Percentiles rank a stretch among this genome's conserved stretches.
Evolutionary conservation across 2,888 invertebrate species (phyloP).

Genomic region (Sialis fuliginosa): DNA sequence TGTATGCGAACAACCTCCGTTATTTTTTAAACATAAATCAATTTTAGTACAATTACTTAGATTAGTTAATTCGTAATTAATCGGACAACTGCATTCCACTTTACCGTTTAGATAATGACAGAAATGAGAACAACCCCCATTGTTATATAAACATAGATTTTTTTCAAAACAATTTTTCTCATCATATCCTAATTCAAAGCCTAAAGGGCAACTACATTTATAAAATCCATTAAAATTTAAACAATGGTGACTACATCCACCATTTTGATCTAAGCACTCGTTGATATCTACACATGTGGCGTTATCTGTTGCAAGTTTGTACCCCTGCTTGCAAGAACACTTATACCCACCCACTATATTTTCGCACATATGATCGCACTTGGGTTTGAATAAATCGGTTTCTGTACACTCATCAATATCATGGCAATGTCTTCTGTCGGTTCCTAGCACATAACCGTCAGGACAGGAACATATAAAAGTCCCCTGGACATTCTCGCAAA

Average conservation of each 20-base stretch:
- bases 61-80: conserved; percentile 27
- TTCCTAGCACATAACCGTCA: conserved; percentile 25
- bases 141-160: conserved; percentile 23
- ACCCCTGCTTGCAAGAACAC: conserved; percentile 22
- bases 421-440: conserved; percentile 8
- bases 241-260: conserved; percentile 28
- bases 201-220: conserved; percentile 20
- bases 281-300: conserved; percentile 12
- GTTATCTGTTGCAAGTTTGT: conserved; percentile 14
- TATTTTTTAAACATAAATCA: conserved; percentile 23
- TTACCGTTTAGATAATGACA: conserved; percentile 20
- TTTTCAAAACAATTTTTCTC: conserved; percentile 12
- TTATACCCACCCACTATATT: conserved; percentile 26
- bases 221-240: conserved; percentile 26
- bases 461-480: conserved; percentile 27
- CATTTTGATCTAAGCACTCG: conserved; percentile 11
- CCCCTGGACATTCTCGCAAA: conserved; percentile 22
- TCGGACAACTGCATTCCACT: conserved; percentile 25
- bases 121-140: conserved; percentile 19
- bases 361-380: conserved; percentile 26
- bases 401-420: conserved; percentile 20
- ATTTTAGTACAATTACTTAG: conserved; percentile 20
- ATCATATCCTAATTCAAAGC: conserved; percentile 24
- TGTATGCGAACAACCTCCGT: conserved; percentile 21
- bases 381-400: conserved; percentile 29